Evolutionary conservation across 2,113 vertebrate genomes (phyloP), one percentile per base, ranked within the genome.

Genomic region (Nestor notabilis): DNA sequence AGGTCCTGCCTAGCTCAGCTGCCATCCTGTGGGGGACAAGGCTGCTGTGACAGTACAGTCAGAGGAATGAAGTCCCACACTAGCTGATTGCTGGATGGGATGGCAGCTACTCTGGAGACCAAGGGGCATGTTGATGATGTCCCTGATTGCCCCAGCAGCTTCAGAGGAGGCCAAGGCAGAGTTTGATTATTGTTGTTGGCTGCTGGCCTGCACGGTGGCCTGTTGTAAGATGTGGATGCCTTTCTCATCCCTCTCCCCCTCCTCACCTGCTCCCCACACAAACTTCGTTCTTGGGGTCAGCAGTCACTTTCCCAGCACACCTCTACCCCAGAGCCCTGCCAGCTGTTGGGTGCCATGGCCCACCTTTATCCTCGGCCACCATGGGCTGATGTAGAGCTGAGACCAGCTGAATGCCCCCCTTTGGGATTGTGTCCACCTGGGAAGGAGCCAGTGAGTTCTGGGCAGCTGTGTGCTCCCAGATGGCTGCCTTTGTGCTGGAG

Each of bases 281-380:
- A 2, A 17, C 44, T 64, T 44, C 35, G 41, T 79, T 53, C 39
- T 35, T 28, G 53, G 56, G n/a, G 19, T 43, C 50, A 58, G 55
- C 60, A 46, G 64, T 41, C 41, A 5, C 0, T 0, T 75, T 64
- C n/a, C 61, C 43, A 60, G 68, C 33, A 68, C 24, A 11, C 8
- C 19, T 52, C 35, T 88, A 61, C 49, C n/a, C 20, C 60, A 33
- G 18, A 68, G 47, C 47, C 49, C 82, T 84, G 82, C 8, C 44
- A 70, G 82, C 75, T 46, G 24, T 65, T 23, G n/a, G 28, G 13
- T 61, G 60, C 75, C 23, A 5, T 4, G 4, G 76, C 71, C 69
- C 29, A 9, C 18, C 49, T 53, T 66, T 90, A 46, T 10, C 19
- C 64, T 56, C 0, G 0, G 43, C 44, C 55, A 23, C 50, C 23